Evolutionary conservation across 2,113 vertebrate genomes (phyloP), one percentile per base, ranked within the genome.

Genomic region (Peucedramus taeniatus): DNA sequence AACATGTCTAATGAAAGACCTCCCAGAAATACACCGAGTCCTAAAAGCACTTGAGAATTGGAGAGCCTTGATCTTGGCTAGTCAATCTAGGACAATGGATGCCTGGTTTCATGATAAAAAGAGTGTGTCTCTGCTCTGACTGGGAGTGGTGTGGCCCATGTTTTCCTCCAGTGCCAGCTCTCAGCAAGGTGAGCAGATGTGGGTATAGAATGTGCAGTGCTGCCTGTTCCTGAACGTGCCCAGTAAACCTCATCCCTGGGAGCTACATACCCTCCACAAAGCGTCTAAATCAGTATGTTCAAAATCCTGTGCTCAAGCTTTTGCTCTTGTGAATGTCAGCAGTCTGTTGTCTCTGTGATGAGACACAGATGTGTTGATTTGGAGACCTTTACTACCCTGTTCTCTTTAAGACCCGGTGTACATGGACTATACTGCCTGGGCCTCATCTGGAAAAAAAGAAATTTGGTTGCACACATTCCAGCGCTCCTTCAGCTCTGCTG

Each of bases 171-270:
- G 42, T 1, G 1, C 15, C 35, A 27, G 11, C 24, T 68, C 35
- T 87, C 35, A 71, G 23, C 26, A 33, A 33, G 57, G 31, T 1
- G 9, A 51, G 72, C 31, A 64, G 39, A 47, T 2, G 3, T 30
- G 44, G 15, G 5, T 28, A 8, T 6, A 24, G n/a, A 4, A 37
- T 21, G 8, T 37, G 39, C 44, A 19, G 40, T 45, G 50, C 39
- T 83, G 37, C 30, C 8, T 3, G 16, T 6, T 90, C 42, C 24
- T 0, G 0, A 76, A 39, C 0, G 0, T 9, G 9, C 59, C 42
- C 35, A 11, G 45, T n/a, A 42, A 50, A 54, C 10, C 45, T 33
- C 27, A 21, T 15, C 30, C 30, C 10, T n/a, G 19, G 13, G 23
- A 19, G 49, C 76, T 71, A 4, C 21, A 5, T 4, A 30, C 15